These are phyloP conservation scores for Galagoides demidoff DNA, from an alignment of 2,797 vertebrate genomes.

Conservation along the genomic window DNA sequence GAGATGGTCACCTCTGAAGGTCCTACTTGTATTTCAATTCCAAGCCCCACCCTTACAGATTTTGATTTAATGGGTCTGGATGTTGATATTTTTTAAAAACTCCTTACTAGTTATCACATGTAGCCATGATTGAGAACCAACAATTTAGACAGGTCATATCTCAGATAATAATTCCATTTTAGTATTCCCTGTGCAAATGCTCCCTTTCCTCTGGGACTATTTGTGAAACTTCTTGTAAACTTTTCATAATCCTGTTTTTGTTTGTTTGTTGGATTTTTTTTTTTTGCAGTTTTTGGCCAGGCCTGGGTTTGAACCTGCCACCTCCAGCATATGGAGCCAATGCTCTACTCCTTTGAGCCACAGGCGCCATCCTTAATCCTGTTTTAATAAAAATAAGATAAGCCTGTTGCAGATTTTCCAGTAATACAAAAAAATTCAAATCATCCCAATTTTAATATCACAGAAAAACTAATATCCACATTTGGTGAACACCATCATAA, in stretches of 20 bases:
- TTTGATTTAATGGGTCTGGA: constrained; percentile 26
- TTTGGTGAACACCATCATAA: background rate
- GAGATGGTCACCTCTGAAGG: no score
- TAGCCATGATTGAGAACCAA: constrained; percentile 7
- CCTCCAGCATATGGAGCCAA: no score
- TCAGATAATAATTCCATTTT: constrained; percentile 42
- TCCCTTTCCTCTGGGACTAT: background rate
- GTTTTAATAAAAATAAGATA: constrained; percentile 40
- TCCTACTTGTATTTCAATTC: background rate
- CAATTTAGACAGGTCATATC: constrained; percentile 34
- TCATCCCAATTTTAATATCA: constrained; percentile 31
- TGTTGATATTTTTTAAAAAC: constrained; percentile 53
- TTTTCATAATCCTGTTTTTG: constrained; percentile 7
- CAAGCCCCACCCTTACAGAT: constrained; percentile 5
- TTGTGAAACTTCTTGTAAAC: constrained; percentile 28
- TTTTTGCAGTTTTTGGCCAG: no score
- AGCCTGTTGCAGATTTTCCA: background rate
- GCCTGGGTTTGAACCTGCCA: no score
- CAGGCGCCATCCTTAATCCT: no score
- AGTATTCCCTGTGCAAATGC: constrained; percentile 24
- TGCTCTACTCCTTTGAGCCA: no score
- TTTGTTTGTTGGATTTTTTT: no score
- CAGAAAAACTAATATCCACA: background rate
- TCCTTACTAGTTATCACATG: background rate
- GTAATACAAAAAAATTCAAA: constrained; percentile 12